phyloP scores from a whole-genome alignment of 2,797 vertebrate species.

The Acestrorhynchus altus region DNA sequence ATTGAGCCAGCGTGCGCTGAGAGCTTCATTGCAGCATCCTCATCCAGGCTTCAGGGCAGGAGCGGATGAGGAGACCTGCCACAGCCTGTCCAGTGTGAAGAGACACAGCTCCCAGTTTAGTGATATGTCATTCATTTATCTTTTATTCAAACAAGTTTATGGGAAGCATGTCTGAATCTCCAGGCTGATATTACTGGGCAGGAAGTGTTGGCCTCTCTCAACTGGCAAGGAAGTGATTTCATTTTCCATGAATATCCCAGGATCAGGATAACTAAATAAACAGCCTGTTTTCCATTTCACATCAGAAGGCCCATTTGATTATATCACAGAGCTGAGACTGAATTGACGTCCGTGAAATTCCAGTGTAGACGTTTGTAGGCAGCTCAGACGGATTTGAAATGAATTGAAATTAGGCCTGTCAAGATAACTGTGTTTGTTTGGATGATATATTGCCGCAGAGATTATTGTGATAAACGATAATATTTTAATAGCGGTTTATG shows the following conservation, averaged over 20 bases:
- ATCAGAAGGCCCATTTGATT: too few species aligned
- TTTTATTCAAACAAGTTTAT: neutral
- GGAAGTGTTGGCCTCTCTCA: neutral
- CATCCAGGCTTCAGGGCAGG: neutral
- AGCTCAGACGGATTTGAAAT: too few species aligned
- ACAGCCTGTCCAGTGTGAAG: constrained; percentile 6
- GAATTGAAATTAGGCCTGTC: too few species aligned
- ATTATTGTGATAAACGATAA: too few species aligned
- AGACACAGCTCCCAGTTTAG: neutral
- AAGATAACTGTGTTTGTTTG: too few species aligned
- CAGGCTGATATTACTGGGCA: neutral
- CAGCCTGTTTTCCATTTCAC: neutral
- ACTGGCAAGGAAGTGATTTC: neutral
- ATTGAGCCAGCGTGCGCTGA: constrained; percentile 6
- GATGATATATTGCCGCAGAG: too few species aligned
- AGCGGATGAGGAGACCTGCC: neutral
- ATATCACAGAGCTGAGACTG: too few species aligned
- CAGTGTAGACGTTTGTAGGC: too few species aligned
- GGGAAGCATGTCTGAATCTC: neutral
- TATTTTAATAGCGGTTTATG: too few species aligned
- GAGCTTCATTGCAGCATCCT: neutral
- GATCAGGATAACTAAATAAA: constrained; percentile 8
- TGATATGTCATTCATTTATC: neutral
- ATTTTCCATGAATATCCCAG: neutral
- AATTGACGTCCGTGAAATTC: too few species aligned